Percentiles rank a stretch among this genome's conserved stretches.
phyloP scores from a whole-genome alignment of 2,113 vertebrate species.

The Argyrosomus japonicus region DNA sequence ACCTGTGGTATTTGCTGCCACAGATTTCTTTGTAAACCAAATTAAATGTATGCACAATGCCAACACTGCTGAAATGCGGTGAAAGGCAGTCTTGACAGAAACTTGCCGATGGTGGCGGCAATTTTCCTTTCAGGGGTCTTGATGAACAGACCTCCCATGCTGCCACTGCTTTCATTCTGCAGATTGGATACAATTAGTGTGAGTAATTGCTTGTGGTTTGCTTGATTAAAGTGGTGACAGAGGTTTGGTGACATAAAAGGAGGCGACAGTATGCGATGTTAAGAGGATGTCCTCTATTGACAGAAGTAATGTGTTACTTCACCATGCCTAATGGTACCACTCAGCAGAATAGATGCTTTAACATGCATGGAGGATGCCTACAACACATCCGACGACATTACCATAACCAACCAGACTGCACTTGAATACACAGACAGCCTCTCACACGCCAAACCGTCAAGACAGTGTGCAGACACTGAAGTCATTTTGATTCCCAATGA shows the following conservation, averaged over 20 bases:
- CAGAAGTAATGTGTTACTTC: slow-evolving; percentile 32
- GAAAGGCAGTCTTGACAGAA: slow-evolving; percentile 1
- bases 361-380: slow-evolving; percentile 17
- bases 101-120: background rate
- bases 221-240: slow-evolving; percentile 57
- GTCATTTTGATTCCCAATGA: background rate
- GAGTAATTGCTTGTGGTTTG: slow-evolving; percentile 56
- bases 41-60: background rate
- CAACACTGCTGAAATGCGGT: background rate
- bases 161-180: slow-evolving; percentile 36
- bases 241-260: slow-evolving; percentile 46
- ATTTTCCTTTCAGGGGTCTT: slow-evolving; percentile 31
- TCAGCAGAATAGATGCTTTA: slow-evolving; percentile 1
- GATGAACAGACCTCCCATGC: slow-evolving; percentile 35
- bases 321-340: slow-evolving; percentile 14
- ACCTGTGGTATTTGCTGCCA: background rate
- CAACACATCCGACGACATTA: slow-evolving; percentile 10
- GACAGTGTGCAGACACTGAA: background rate
- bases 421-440: background rate
- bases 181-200: slow-evolving; percentile 52
- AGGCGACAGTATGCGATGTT: slow-evolving; percentile 35
- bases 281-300: slow-evolving; percentile 39
- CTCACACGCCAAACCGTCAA: background rate
- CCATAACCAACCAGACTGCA: background rate
- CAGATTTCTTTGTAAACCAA: background rate